Conservation (phyloP, 1,140 invertebrate genomes). For the Batillaria attramentaria region DNA sequence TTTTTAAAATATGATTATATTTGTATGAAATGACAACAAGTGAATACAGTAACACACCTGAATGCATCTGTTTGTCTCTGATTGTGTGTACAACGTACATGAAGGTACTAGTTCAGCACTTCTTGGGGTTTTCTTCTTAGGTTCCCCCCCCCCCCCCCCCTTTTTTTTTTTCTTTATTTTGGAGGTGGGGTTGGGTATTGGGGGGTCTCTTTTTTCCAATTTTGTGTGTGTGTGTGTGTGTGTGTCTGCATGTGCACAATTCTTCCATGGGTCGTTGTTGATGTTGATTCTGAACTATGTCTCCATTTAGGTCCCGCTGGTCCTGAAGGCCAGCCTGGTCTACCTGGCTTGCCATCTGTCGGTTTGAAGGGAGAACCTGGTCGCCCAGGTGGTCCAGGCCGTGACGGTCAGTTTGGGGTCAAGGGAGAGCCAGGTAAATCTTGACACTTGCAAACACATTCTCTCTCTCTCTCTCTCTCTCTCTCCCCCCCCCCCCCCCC, state of each 20-base stretch:
- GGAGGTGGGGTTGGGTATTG: neutral
- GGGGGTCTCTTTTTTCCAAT: neutral
- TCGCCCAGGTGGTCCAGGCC: constrained; percentile 75
- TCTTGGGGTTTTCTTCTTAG: too few species aligned
- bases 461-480: neutral
- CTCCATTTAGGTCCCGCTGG: constrained; percentile 70
- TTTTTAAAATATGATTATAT: too few species aligned
- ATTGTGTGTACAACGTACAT: too few species aligned
- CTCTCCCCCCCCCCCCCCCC: neutral
- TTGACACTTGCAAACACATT: neutral
- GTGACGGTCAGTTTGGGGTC: constrained; percentile 74
- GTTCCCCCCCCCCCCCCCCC: too few species aligned
- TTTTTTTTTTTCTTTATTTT: neutral
- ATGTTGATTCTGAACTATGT: neutral
- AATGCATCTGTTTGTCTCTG: too few species aligned
- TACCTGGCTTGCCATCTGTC: constrained; percentile 42
- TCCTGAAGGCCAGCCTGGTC: constrained; percentile 44
- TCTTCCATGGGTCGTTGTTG: neutral
- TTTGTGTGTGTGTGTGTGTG: too few species aligned
- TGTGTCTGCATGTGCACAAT: neutral
- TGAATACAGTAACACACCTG: too few species aligned
- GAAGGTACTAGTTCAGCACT: too few species aligned
- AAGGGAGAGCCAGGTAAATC: constrained; percentile 48
- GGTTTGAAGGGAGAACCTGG: constrained; percentile 54
- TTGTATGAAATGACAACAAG: too few species aligned